Percentiles rank a stretch among this genome's conserved stretches.
These are phyloP conservation scores for Ceramica pisi DNA, from an alignment of 2,888 invertebrate genomes.

Conservation along the genomic window DNA sequence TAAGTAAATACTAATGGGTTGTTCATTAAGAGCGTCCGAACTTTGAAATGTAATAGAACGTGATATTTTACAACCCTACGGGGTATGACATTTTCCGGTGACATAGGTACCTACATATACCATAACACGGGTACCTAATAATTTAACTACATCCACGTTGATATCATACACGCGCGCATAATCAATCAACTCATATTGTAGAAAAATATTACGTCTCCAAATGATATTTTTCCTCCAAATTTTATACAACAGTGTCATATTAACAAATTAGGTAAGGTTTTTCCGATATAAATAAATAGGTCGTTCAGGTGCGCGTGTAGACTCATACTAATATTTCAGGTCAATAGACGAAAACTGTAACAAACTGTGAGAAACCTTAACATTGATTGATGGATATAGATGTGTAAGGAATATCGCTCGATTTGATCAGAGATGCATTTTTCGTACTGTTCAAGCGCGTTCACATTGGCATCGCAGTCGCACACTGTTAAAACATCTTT, in stretches of 20 bases:
- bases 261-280: conserved; percentile 42
- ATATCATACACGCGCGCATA: neutral
- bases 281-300: conserved; percentile 29
- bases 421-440: neutral
- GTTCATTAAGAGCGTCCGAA: too few relatives aligned
- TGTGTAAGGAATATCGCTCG: conserved; percentile 3
- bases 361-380: conserved; percentile 14
- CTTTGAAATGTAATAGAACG: too few relatives aligned
- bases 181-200: conserved; percentile 2
- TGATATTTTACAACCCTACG: neutral
- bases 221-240: neutral
- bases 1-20: too few relatives aligned
- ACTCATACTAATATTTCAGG: conserved; percentile 30
- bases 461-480: too few relatives aligned
- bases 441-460: too few relatives aligned
- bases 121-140: neutral
- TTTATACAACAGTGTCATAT: neutral
- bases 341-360: conserved; percentile 20
- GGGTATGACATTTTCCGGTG: too few relatives aligned
- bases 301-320: conserved; percentile 40
- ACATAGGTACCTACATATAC: too few relatives aligned
- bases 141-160: neutral
- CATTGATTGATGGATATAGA: conserved; percentile 27
- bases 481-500: too few relatives aligned
- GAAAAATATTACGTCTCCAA: neutral